Evolutionary conservation across 2,888 invertebrate species (phyloP), one percentile per base, ranked within the genome.

Genomic region (Heliconius hortense): DNA sequence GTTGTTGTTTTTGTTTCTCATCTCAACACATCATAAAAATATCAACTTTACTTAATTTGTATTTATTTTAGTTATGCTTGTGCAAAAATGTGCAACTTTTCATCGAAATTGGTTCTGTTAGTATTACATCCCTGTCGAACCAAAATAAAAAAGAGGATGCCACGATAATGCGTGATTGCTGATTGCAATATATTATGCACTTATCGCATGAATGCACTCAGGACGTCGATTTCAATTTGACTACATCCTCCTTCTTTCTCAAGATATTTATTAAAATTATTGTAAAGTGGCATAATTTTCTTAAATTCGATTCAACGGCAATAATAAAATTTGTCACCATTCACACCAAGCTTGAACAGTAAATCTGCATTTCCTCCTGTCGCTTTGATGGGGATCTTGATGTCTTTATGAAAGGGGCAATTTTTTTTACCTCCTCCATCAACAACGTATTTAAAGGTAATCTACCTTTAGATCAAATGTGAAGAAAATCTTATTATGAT

Each of bases 181-280:
- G 90, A 92, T 92, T 92, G 90, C 89, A 91, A 90, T 89, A 89
- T 83, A 83, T 82, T 82, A 83, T 89, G 89, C 89, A 90, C 89
- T 90, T 89, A 89, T 87, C 77, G 78, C 81, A 82, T 81, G 82
- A 91, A 90, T 90, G 91, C 86, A 90, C 83, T 83, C 86, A 87
- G 88, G 86, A 89, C 89, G 92, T 90, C 92, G 90, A 90, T 90
- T 90, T 90, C 90, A 93, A 93, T 93, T 93, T 90, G 89, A 89
- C 85, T 85, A 86, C 92, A 92, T 93, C 93, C 92, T 92, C 90
- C 88, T 90, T 91, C 88, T 92, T 90, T 89, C 87, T 87, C 87
- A 86, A 88, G 89, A 87, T 86, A 87, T 82, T 87, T 87, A 84
- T 87, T 87, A 69, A 56, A 56, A 87, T 86, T 87, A 82, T 80